These are phyloP conservation scores for Cremastinae sp. DNA, from an alignment of 2,888 invertebrate species.

Conservation along the genomic window DNA sequence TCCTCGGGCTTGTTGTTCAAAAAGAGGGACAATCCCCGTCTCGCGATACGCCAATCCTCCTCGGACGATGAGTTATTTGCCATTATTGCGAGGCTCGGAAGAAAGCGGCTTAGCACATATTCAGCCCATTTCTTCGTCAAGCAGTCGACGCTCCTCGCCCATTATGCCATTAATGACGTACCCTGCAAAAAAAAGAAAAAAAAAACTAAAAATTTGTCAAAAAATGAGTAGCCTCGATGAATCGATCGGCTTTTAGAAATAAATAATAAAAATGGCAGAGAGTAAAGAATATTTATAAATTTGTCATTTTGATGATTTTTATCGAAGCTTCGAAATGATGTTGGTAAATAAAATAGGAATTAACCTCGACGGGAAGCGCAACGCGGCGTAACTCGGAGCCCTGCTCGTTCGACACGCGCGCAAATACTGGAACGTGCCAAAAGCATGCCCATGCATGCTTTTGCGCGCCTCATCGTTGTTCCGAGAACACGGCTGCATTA, in stretches of 20 bases:
- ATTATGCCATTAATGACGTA: slow-evolving; percentile 10
- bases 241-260: no score
- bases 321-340: no score
- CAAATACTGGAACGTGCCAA: slow-evolving; percentile 41
- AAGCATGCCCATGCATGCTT: slow-evolving; percentile 17
- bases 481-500: slow-evolving; percentile 15
- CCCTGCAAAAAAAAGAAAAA: not conserved
- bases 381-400: slow-evolving; percentile 15
- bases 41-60: slow-evolving; percentile 79
- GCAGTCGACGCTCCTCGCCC: not conserved
- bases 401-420: slow-evolving; percentile 23
- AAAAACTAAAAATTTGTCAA: not conserved
- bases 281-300: no score
- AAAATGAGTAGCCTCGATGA: no score
- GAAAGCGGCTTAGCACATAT: not conserved
- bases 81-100: slow-evolving; percentile 21
- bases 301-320: no score
- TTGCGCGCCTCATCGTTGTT: slow-evolving; percentile 20
- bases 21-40: slow-evolving; percentile 80
- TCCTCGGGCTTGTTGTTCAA: slow-evolving; percentile 81
- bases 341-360: slow-evolving; percentile 2
- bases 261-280: no score
- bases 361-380: not conserved
- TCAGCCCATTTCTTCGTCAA: slow-evolving; percentile 4
- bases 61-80: slow-evolving; percentile 53